Percentiles rank a stretch among this genome's conserved stretches.
Evolutionary conservation across 2,113 vertebrate species (phyloP).

Genomic region (Neotoma lepida): DNA sequence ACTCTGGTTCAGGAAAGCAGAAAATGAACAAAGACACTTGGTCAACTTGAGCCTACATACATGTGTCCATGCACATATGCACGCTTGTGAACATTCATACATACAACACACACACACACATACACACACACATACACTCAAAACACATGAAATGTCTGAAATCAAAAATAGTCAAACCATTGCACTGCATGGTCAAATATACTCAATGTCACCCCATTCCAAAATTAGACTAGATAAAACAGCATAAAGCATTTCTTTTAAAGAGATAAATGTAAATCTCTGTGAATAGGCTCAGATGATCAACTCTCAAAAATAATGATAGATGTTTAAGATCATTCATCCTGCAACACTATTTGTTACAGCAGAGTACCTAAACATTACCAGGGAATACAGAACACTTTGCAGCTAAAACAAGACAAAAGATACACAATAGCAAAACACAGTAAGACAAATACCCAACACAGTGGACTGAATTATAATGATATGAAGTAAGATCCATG

Average conservation of each 20-base stretch:
- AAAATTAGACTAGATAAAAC: not conserved
- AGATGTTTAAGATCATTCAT: not conserved
- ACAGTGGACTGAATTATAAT: not conserved
- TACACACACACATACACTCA: not conserved
- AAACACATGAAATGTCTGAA: not conserved
- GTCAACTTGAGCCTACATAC: not conserved
- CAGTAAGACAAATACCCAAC: not conserved
- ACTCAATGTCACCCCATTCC: not conserved
- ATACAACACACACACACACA: not conserved
- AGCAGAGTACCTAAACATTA: not conserved
- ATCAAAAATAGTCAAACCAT: not conserved
- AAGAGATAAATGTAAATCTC: constrained; percentile 21
- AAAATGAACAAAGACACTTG: not conserved
- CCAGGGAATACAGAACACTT: not conserved
- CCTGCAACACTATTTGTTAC: not conserved
- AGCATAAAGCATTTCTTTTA: not conserved
- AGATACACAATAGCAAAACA: not conserved
- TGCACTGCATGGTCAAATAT: not conserved
- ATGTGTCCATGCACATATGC: not conserved
- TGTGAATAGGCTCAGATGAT: not conserved
- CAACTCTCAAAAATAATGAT: not conserved
- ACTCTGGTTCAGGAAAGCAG: not conserved
- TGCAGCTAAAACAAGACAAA: not conserved
- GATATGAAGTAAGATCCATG: not conserved
- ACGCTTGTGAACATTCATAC: not conserved